Evolutionary conservation across 1,140 invertebrate genomes (phyloP).

Genomic region (Brachionus calyciflorus): DNA sequence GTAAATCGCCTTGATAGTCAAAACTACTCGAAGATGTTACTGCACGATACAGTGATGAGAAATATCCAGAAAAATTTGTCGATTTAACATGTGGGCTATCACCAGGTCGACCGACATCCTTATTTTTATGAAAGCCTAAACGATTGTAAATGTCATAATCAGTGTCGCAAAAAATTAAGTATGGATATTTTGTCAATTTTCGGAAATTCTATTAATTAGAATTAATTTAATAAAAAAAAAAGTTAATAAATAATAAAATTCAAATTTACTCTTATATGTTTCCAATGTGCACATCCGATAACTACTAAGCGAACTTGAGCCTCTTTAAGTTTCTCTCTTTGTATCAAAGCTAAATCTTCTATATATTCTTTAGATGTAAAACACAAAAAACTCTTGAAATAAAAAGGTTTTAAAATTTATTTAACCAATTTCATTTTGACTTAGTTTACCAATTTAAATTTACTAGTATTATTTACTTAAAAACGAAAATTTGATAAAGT

Average conservation of each 20-base stretch:
- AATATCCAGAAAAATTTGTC: neutral
- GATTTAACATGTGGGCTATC: slow-evolving; percentile 19
- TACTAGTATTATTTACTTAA: too few species aligned
- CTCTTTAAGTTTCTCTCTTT: slow-evolving; percentile 20
- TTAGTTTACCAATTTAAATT: too few species aligned
- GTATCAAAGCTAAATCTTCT: slow-evolving; percentile 31
- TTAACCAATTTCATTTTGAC: too few species aligned
- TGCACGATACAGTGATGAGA: slow-evolving; percentile 30
- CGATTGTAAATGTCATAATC: slow-evolving; percentile 39
- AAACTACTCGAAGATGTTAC: neutral
- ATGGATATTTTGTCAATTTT: slow-evolving; percentile 27
- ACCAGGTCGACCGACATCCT: neutral
- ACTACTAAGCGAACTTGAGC: slow-evolving; percentile 34
- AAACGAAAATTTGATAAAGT: too few species aligned
- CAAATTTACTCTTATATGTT: slow-evolving; percentile 34
- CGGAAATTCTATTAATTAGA: neutral
- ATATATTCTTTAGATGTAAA: slow-evolving; percentile 42
- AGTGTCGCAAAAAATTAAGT: slow-evolving; percentile 37
- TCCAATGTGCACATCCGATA: slow-evolving; percentile 44
- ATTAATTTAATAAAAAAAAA: neutral
- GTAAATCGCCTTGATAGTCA: slow-evolving; percentile 44
- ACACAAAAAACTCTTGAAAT: slow-evolving; percentile 45
- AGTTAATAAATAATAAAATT: too few species aligned
- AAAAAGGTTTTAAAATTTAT: too few species aligned
- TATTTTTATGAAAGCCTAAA: neutral